Percentiles rank a stretch among this genome's conserved stretches.
These are phyloP conservation scores for Drosophila demipolita DNA, from an alignment of 2,888 invertebrate genomes.

Conservation along the genomic window DNA sequence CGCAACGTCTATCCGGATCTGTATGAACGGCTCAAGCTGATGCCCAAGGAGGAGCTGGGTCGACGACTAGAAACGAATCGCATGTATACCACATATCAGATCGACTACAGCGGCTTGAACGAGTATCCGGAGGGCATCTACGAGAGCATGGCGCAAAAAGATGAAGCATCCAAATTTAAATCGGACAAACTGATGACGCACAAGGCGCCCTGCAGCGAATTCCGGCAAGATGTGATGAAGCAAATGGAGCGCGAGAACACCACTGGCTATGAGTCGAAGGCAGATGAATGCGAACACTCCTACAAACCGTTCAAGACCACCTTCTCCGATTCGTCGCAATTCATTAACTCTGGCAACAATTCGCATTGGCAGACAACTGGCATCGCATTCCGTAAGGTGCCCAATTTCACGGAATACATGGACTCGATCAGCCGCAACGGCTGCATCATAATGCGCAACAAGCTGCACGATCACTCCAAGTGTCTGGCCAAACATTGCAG, in stretches of 20 bases:
- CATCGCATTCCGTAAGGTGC: slow-evolving; percentile 68
- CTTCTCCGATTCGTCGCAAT: slow-evolving; percentile 75
- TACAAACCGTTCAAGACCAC: slow-evolving; percentile 80
- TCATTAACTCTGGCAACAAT: slow-evolving; percentile 74
- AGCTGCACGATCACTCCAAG: slow-evolving; percentile 82
- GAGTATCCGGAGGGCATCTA: slow-evolving; percentile 83
- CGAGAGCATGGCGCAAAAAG: slow-evolving; percentile 70
- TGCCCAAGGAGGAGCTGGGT: slow-evolving; percentile 86
- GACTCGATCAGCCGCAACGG: slow-evolving; percentile 83
- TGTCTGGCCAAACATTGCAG: slow-evolving; percentile 80
- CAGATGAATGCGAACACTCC: slow-evolving; percentile 69
- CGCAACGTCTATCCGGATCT: slow-evolving; percentile 86
- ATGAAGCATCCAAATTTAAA: slow-evolving; percentile 65
- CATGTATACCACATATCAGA: slow-evolving; percentile 87
- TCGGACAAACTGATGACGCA: slow-evolving; percentile 60
- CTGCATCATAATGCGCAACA: slow-evolving; percentile 82
- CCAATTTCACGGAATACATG: slow-evolving; percentile 83
- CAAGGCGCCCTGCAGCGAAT: slow-evolving; percentile 75
- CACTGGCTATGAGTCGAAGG: slow-evolving; percentile 37
- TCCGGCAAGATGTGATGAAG: slow-evolving; percentile 76
- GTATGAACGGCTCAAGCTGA: slow-evolving; percentile 86
- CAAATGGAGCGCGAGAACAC: slow-evolving; percentile 66
- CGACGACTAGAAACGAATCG: slow-evolving; percentile 86
- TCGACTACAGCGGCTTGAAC: slow-evolving; percentile 85
- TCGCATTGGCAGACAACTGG: slow-evolving; percentile 79